A percentile compares a stretch with the other conserved stretches of the same genome.
Conservation (phyloP, 1,140 invertebrate species). For the Eupeodes corollae region DNA sequence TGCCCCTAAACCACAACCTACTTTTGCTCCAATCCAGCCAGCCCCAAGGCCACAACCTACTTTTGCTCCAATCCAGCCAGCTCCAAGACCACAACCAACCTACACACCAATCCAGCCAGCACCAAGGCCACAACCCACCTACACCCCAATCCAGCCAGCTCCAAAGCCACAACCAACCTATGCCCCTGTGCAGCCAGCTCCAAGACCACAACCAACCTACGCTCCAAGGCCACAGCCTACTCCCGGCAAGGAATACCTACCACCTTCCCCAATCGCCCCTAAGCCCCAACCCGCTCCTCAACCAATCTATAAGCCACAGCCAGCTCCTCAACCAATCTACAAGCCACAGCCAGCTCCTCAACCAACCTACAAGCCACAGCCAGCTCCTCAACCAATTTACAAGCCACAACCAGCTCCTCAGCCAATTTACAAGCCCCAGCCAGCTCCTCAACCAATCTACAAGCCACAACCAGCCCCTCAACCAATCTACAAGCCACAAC, state of each 20-base stretch:
- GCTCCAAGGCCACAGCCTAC: constrained; percentile 3
- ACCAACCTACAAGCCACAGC: too few relatives aligned
- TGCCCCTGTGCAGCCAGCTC: constrained; percentile 2
- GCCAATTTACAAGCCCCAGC: constrained; percentile 10
- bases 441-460: constrained; percentile 8
- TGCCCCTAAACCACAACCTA: neutral
- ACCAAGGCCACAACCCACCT: constrained; percentile 5
- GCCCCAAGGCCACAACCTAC: neutral
- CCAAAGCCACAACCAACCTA: constrained; percentile 4
- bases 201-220: constrained; percentile 1
- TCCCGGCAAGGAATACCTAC: constrained; percentile 4
- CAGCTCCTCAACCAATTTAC: constrained; percentile 4
- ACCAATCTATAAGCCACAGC: neutral
- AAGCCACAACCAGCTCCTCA: neutral
- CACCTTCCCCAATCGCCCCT: constrained; percentile 5
- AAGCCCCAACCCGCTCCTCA: constrained; percentile 4
- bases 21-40: constrained; percentile 2
- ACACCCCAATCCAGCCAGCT: constrained; percentile 2
- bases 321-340: constrained; percentile 5
- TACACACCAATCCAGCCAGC: constrained; percentile 1
- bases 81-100: constrained; percentile 4
- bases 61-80: neutral
- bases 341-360: constrained; percentile 1
- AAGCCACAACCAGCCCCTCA: constrained; percentile 3
- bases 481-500: neutral